phyloP scores from a whole-genome alignment of 2,888 invertebrate species.

The Leistus spinibarbis region DNA sequence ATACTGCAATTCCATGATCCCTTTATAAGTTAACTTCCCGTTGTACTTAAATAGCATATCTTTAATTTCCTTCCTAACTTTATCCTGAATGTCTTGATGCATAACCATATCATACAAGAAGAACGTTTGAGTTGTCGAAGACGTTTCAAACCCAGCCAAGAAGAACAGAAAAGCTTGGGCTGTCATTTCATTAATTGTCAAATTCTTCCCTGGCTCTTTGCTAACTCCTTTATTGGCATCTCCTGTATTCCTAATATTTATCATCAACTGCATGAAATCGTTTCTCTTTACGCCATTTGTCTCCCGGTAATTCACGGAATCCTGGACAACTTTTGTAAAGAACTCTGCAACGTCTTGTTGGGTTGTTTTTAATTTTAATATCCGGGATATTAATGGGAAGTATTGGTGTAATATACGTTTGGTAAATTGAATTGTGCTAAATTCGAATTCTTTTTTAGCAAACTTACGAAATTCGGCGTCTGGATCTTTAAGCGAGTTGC shows the following conservation, averaged over 20 bases:
- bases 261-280: slow-evolving; percentile 54
- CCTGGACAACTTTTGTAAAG: slow-evolving; percentile 45
- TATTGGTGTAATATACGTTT: slow-evolving; percentile 37
- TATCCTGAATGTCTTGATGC: slow-evolving; percentile 19
- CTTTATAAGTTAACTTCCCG: slow-evolving; percentile 37
- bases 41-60: slow-evolving; percentile 13
- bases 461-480: neutral
- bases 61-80: slow-evolving; percentile 18
- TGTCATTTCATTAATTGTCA: slow-evolving; percentile 11
- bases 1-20: slow-evolving; percentile 22
- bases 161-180: slow-evolving; percentile 20
- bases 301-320: slow-evolving; percentile 46
- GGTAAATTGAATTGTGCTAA: neutral
- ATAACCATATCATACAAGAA: slow-evolving; percentile 15
- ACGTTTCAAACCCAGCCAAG: slow-evolving; percentile 23
- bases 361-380: slow-evolving; percentile 40
- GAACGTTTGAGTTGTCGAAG: slow-evolving; percentile 13
- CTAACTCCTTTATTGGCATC: neutral
- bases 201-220: neutral
- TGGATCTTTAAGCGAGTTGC: neutral
- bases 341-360: slow-evolving; percentile 45
- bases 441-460: neutral
- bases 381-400: slow-evolving; percentile 39
- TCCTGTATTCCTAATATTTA: slow-evolving; percentile 45
- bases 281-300: slow-evolving; percentile 45